phyloP scores from a whole-genome alignment of 1,140 invertebrate genomes.

The Bombyx mandarina region DNA sequence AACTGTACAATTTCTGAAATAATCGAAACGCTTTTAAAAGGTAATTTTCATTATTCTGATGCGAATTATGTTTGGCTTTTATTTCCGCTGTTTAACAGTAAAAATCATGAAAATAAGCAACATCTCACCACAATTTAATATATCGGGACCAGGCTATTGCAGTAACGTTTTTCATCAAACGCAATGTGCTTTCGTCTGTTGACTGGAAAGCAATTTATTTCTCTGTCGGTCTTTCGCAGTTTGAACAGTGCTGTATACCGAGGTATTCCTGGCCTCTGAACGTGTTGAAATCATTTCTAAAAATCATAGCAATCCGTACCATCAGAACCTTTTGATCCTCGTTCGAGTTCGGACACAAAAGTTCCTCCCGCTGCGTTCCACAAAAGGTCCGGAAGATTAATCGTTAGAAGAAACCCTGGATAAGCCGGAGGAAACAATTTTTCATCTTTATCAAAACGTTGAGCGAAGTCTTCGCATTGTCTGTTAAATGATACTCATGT shows the following conservation, averaged over 20 bases:
- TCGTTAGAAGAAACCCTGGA: conserved; percentile 48
- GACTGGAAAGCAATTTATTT: conserved; percentile 16
- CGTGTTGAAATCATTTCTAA: conserved; percentile 14
- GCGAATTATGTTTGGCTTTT: no score
- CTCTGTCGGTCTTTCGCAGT: conserved; percentile 1
- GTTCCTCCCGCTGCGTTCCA: conserved; percentile 46
- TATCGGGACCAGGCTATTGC: no score
- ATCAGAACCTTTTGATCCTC: conserved; percentile 50
- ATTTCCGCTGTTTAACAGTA: no score
- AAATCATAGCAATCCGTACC: conserved; percentile 15
- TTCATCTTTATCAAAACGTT: conserved; percentile 65
- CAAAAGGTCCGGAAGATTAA: conserved; percentile 65
- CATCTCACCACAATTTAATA: no score
- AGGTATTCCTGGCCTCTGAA: conserved; percentile 7
- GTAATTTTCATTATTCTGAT: no score
- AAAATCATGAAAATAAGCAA: no score
- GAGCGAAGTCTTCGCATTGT: not conserved
- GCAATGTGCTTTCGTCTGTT: conserved; percentile 11
- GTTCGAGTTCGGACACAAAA: conserved; percentile 51
- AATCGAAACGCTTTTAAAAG: no score
- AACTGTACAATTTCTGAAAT: no score
- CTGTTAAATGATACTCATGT: no score
- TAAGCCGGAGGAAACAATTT: conserved; percentile 55
- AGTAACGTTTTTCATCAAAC: conserved; percentile 10
- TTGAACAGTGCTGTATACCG: not conserved